Percentiles rank a stretch among this genome's conserved stretches.
Evolutionary conservation across 2,797 vertebrate genomes (phyloP).

Genomic region (Channa striata): DNA sequence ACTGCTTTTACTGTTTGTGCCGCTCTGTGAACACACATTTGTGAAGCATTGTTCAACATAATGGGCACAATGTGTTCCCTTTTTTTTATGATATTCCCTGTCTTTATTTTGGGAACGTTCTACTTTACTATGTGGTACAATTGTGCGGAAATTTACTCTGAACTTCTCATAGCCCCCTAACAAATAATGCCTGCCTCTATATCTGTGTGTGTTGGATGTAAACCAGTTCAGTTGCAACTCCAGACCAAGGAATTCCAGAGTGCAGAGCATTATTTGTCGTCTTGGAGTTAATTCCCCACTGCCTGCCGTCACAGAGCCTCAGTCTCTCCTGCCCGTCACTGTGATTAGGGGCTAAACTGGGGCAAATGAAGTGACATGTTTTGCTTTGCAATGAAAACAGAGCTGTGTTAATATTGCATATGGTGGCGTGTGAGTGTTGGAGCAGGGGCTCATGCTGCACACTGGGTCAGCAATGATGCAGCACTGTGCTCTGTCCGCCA

Average conservation of each 20-base stretch:
- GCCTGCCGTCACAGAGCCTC: constrained; percentile 23
- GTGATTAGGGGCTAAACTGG: constrained; percentile 62
- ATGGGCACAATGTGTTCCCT: constrained; percentile 61
- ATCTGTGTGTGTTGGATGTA: constrained; percentile 43
- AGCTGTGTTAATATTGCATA: constrained; percentile 64
- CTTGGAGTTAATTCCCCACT: constrained; percentile 17
- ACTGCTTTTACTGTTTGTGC: constrained; percentile 54
- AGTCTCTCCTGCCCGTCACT: constrained; percentile 47
- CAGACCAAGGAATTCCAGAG: neutral
- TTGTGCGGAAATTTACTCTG: constrained; percentile 32
- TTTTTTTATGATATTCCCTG: constrained; percentile 38
- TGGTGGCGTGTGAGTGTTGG: constrained; percentile 24
- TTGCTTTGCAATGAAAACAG: constrained; percentile 80
- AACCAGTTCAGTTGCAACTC: constrained; percentile 35
- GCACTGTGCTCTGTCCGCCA: constrained; percentile 29
- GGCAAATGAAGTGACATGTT: constrained; percentile 79
- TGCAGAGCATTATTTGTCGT: constrained; percentile 1
- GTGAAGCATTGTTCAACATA: constrained; percentile 67
- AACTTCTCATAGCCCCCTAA: constrained; percentile 19
- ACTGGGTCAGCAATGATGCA: constrained; percentile 48
- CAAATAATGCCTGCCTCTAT: constrained; percentile 31
- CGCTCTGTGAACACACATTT: constrained; percentile 41
- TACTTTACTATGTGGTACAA: constrained; percentile 13
- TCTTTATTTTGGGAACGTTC: constrained; percentile 63
- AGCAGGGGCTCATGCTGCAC: constrained; percentile 18